Evolutionary conservation across 2,888 invertebrate species (phyloP), one percentile per base, ranked within the genome.

Genomic region (Anthoptus insignis): DNA sequence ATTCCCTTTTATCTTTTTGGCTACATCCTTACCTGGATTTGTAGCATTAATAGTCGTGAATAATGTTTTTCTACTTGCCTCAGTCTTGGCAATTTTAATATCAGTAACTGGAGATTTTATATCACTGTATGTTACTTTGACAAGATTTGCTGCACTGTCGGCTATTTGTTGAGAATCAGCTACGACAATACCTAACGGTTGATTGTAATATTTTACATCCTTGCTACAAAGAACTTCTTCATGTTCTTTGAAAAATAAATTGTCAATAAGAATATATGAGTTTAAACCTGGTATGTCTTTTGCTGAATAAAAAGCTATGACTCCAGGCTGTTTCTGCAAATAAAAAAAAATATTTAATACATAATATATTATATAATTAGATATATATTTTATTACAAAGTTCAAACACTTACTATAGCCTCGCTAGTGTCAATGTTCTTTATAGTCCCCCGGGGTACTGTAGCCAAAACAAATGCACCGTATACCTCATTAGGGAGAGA

Each of bases 281-380:
- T 96, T 97, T 37, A 86, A 80, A 0, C 96, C 96, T 0, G 96
- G 96, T 56, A 97, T 94, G 74, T 97, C 96, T 77, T 94, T 94
- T 8, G 95, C 95, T 37, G 94, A 89, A 63, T 94, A 93, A 71
- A 95, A 95, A 5, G 94, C 94, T 39, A 95, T 81, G 0, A 96
- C 96, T 5, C 97, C 97, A n/a, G 94, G 92, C 53, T 94, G 80
- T 60, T 84, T 88, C 94, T 96, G 78, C 32, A 86, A 49, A 27
- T 24, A 1, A 87, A 13, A 49, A n/a, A 60, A 9, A 3, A 24
- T 56, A 21, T 49, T 27, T 21, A n/a, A n/a, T n/a, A n/a, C n/a
- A n/a, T n/a, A n/a, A n/a, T n/a, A n/a, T 19, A 42, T 42, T n/a
- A 16, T 42, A 42, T 27, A 16, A 16, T 21, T 13, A 8, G n/a